phyloP scores from a whole-genome alignment of 2,888 invertebrate species.

The Periphyllus acericola region DNA sequence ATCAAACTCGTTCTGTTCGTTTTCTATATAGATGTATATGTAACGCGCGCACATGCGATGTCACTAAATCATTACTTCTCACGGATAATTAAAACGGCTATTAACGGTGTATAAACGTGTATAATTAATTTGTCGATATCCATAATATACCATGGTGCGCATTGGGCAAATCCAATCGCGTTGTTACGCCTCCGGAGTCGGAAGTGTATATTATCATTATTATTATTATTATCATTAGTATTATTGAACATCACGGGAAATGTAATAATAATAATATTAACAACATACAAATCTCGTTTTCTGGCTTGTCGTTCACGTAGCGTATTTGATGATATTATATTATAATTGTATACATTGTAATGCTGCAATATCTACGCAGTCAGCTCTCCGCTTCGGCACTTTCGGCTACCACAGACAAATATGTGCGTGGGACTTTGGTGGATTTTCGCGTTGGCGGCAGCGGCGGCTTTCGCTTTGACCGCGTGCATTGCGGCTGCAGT shows the following conservation, averaged over 20 bases:
- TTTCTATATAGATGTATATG: neutral
- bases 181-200: conserved; percentile 26
- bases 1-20: conserved; percentile 2
- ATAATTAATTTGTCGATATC: neutral
- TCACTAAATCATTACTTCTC: neutral
- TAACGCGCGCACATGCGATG: neutral
- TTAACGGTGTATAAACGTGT: neutral
- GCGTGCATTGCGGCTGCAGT: neutral
- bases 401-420: neutral
- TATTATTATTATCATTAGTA: too few relatives aligned
- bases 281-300: neutral
- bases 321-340: too few relatives aligned
- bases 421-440: neutral
- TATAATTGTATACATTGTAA: too few relatives aligned
- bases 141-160: neutral
- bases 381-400: too few relatives aligned
- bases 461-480: neutral
- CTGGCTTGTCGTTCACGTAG: neutral
- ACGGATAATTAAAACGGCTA: neutral
- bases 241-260: too few relatives aligned
- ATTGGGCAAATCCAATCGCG: neutral
- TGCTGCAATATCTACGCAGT: too few relatives aligned
- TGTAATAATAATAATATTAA: too few relatives aligned
- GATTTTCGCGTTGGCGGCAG: neutral
- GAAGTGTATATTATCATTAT: neutral